Base-by-base conservation (phyloP, 64 coral and sea anemone genomes). In the Stichodactyla helianthus region DNA sequence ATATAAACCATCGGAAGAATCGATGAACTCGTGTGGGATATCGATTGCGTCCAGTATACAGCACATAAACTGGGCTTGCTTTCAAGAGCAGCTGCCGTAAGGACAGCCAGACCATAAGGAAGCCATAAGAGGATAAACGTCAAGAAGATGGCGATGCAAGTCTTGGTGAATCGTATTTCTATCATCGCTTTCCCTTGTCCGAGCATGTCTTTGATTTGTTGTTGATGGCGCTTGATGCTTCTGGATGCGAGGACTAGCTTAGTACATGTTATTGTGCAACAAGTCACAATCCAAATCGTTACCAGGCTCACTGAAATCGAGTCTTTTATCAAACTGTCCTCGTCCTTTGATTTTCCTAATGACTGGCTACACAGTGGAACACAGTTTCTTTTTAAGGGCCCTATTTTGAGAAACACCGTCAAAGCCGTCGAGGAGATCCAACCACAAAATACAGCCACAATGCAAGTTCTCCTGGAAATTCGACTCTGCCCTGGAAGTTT, bases 1-100 rank as follows among this genome's bases (percentile, higher is more conserved):
- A 86, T 86, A 56, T 91, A 91, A 4, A 91, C 77, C n/a, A 91
- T 27, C 17, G 89, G 89, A 71, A 86, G 57, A 25, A 91, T 50
- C 28, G 85, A 19, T 19, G 85, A 85, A 70, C 89, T 85, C 4
- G 85, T 58, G 6, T 85, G 85, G 22, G 89, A 70, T 76, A 85
- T 44, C 14, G 83, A 79, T 35, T 79, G 11, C 65, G 77, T 31
- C 89, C 89, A 91, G 6, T 79, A 50, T 10, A 59, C 55, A 7
- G 76, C 89, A 82, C 89, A 91, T 52, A 78, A 81, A 15, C 55
- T 79, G 52, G 54, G 50, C 0, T 61, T 22, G 8, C 26, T 17
- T 2, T 51, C 54, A 20, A 18, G 31, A 81, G 86, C 58, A 1
- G 84, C 78, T n/a, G 63, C 58, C 7, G 53, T 23, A 9, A 84